Base-by-base conservation (phyloP, 2,113 vertebrate species). In the Limnothrissa miodon region DNA sequence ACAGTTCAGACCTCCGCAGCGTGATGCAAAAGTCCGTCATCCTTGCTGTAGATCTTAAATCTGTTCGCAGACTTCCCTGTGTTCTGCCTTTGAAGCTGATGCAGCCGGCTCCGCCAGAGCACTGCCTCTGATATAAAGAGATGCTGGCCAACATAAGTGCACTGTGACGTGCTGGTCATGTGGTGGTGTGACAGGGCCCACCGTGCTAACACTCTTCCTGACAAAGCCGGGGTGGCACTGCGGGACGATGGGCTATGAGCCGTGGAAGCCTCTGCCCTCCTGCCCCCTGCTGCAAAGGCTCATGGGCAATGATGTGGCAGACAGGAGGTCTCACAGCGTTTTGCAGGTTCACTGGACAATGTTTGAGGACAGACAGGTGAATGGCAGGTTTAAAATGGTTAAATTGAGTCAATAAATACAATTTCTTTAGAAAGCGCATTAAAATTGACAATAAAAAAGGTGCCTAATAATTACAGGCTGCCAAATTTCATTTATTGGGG, bases 141-240 rank as follows among this genome's bases (percentile, higher is more conserved):
- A 42, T 6, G 42, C 42, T 42, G 42, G 42, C 42, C 42, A n/a
- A n/a, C n/a, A n/a, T 42, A 42, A 42, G 42, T 6, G 81, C 25
- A 19, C 19, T 44, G 15, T 82, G 42, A 44, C 56, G 46, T 25
- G 56, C 39, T 15, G 13, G 59, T 82, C 81, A 78, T 82, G 81
- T 13, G 46, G 51, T 33, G 80, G 33, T 29, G 6, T 36, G 2
- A 33, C 45, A n/a, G 53, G 53, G 21, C 36, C 53, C 0, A 21
- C 33, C 1, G 4, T 70, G 66, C 33, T 15, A 15, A 74, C 66
- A 36, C 25, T 36, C 66, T 5, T 33, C 10, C 66, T 36, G 29
- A 39, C 66, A 36, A 13, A 33, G 13, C 66, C 9, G 4, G 3
- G 29, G 10, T 15, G 11, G 25, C 25, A 74, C 33, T 17, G 66